Base-by-base conservation (phyloP, 2,113 vertebrate species). In the Emydocephalus ijimae region DNA sequence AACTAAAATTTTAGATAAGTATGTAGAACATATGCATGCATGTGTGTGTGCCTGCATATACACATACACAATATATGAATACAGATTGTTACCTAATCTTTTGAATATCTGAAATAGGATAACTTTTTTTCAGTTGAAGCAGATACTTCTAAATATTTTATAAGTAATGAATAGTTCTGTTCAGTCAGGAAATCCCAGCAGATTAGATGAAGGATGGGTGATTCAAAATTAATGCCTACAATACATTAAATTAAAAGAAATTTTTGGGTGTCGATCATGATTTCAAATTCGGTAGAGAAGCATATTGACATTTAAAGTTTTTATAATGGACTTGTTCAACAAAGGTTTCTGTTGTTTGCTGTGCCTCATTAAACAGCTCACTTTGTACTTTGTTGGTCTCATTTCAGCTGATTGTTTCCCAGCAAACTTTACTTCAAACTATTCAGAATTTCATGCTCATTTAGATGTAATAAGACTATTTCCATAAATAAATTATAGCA, bases 131-230 rank as follows among this genome's bases (percentile, higher is more conserved):
- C 69, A 59, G 29, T 29, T 48, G 34, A 56, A 89, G 69, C 48
- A 90, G 74, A 52, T 81, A 92, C 52, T 87, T 85, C 48, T 86
- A 48, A 93, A 93, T 90, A 87, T 90, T 64, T 50, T 92, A 92
- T 92, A 88, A 88, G 85, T 50, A 50, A 85, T 91, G 55, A 87
- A 87, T 91, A 20, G 15, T 54, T 93, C n/a, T 93, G 34, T n/a
- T 87, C 43, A 3, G 61, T 52, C 56, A 92, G 45, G 45, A 92
- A 89, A 90, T 54, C 88, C 12, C 45, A 90, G 57, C 20, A 90
- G 56, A 29, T 29, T n/a, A 90, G 5, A 39, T 39, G 88, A 92
- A 92, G 55, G 14, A 34, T 61, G 56, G 39, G 55, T 85, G 55
- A 92, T 64, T 92, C 64, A 88, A 92, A 88, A 24, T 18, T n/a